Base-by-base conservation (phyloP, 2,888 invertebrate species). In the Invenusta paracnida region DNA sequence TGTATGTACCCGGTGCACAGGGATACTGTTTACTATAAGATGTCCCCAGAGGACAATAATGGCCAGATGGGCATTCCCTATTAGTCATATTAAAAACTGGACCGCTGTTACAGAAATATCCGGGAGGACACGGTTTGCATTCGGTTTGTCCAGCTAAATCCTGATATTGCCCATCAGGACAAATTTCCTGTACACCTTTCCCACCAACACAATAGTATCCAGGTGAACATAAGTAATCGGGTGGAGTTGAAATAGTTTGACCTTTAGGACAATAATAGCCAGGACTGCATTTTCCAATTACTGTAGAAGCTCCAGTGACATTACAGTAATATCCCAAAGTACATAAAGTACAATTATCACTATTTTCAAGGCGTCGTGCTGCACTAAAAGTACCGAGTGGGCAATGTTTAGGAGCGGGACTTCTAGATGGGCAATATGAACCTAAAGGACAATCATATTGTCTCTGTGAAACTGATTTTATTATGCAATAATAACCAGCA, bases 401-500 rank as follows among this genome's bases (percentile, higher is more conserved):
- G 82, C 90, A 90, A 0, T 89, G 89, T 5, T 88, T 89, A 0
- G 90, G 89, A 0, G 85, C 66, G 0, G 88, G 87, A 25, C 89
- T 89, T 13, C 89, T 89, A 81, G 82, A 86, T 0, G 88, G 88
- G 67, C 89, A 90, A 87, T 88, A 89, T 84, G 88, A 86, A 2
- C 90, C 90, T 2, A 88, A 88, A 0, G 90, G 90, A 86, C 90
- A 90, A 17, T 89, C 87, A 28, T 87, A 86, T 48, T 85, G 82
- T 29, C 30, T 2, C 1, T 66, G 2, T n/a, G 85, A 85, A 23
- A 30, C 17, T 2, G 82, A 82, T 66, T 89, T 89, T 1, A 83
- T 87, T 1, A 90, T 90, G 85, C 91, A 91, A 88, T 88, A 91
- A 90, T 90, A 91, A 25, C 91, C 91, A 17, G 89, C 88, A 2